Evolutionary conservation across 92 coral and sea anemone genomes (phyloP), one percentile per base, ranked within the genome.

Genomic region (Diadumene lineata): DNA sequence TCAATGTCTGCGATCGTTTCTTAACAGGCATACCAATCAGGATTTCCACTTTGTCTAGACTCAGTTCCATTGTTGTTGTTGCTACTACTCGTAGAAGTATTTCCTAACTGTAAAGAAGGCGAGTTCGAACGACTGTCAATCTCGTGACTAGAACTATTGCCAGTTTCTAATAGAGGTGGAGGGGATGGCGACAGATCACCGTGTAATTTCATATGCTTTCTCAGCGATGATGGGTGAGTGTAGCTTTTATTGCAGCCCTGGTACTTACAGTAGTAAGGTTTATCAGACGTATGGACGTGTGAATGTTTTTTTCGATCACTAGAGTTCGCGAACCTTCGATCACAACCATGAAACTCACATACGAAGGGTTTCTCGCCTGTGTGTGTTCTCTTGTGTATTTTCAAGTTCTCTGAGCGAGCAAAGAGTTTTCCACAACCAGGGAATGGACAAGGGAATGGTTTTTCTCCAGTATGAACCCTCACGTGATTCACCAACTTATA

Each of bases 241-340:
- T 96, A 96, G 69, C 99, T 96, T 76, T 96, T 96, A 56, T 91
- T 86, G 46, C 99, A 96, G 24, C 99, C 97, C 62, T 96, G 93
- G 69, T 86, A 92, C 76, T 93, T 92, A 75, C 99, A 96, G 82
- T 90, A 92, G 81, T 96, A 96, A 1, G 99, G 99, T 74, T 96
- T 96, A 73, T 96, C 99, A 21, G 99, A 96, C 1, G 99, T 96
- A 62, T 96, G 99, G 34, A 96, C 99, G 30, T 96, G 99, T 0
- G 99, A 96, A 55, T 96, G 99, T 80, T 96, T 96, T 77, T 96
- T 96, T 23, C 99, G 90, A 84, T 96, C 99, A 86, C 99, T 96
- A 23, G 99, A 96, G 84, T 96, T 96, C 56, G 99, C 99, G 68
- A 96, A 96, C 70, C 99, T 82, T 30, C 99, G 89, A 64, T 96